Percentiles rank a stretch among this genome's conserved stretches.
Evolutionary conservation across 2,888 invertebrate genomes (phyloP).

Genomic region (Oscheius sp.): DNA sequence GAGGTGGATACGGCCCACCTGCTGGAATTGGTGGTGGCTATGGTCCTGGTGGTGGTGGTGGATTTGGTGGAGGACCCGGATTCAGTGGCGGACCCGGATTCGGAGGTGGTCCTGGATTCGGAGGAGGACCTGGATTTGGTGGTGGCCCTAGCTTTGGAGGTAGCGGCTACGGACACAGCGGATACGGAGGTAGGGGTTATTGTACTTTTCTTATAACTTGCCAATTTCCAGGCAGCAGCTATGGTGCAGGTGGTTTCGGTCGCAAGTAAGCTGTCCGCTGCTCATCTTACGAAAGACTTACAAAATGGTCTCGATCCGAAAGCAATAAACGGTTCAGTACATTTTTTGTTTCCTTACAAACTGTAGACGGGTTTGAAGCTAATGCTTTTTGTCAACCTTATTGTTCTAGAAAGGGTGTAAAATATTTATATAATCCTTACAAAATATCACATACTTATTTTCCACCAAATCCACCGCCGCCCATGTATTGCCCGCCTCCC

Average conservation of each 20-base stretch:
- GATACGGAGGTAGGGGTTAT: not conserved
- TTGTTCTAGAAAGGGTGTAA: too few relatives aligned
- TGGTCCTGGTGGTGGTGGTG: not conserved
- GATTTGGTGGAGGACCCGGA: not conserved
- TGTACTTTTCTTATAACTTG: not conserved
- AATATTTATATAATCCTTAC: not conserved
- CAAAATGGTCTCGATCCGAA: too few relatives aligned
- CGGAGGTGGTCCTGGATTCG: too few relatives aligned
- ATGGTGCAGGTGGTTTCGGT: not conserved
- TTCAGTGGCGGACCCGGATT: not conserved
- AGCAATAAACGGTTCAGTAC: too few relatives aligned
- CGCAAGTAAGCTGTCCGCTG: not conserved
- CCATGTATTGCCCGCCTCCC: too few relatives aligned
- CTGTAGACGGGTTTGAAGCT: too few relatives aligned
- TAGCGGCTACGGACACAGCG: not conserved
- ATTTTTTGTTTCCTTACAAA: too few relatives aligned
- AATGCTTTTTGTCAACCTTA: too few relatives aligned
- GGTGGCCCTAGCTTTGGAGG: not conserved
- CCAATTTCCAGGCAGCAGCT: not conserved
- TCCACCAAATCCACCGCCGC: slow-evolving; percentile 15
- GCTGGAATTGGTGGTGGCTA: not conserved
- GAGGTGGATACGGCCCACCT: not conserved
- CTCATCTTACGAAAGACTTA: too few relatives aligned
- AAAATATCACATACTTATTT: not conserved
- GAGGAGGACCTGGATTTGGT: not conserved